phyloP scores from a whole-genome alignment of 2,888 invertebrate species.

The Apodemia mormo region DNA sequence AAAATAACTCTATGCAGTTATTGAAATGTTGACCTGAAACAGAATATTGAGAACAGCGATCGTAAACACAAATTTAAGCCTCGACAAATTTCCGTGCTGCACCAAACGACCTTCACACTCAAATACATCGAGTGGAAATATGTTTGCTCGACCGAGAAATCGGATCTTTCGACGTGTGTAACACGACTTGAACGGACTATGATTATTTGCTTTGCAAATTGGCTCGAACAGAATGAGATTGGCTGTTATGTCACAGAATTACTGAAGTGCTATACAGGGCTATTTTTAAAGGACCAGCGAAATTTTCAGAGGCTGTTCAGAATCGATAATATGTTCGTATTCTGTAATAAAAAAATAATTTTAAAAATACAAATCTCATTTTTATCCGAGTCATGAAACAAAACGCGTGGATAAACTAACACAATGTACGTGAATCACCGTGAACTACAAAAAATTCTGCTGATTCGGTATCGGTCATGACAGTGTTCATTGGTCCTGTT shows the following conservation, averaged over 20 bases:
- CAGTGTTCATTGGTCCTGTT: no score
- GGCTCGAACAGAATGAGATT: slow-evolving; percentile 3
- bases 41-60: not conserved
- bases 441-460: no score
- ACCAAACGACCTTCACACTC: not conserved
- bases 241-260: not conserved
- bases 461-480: no score
- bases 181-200: not conserved
- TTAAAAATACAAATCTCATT: no score
- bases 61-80: slow-evolving; percentile 3
- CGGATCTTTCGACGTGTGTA: not conserved
- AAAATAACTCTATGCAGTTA: not conserved
- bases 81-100: slow-evolving; percentile 1
- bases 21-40: not conserved
- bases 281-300: no score
- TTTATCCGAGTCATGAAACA: no score
- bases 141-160: not conserved
- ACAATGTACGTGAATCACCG: no score
- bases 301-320: no score
- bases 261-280: no score
- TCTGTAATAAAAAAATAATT: no score
- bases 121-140: slow-evolving; percentile 12
- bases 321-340: no score
- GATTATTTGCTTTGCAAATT: slow-evolving; percentile 12
- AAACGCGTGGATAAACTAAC: no score